Evolutionary conservation across 2,888 invertebrate genomes (phyloP), one percentile per base, ranked within the genome.

Genomic region (Meloe dianella): DNA sequence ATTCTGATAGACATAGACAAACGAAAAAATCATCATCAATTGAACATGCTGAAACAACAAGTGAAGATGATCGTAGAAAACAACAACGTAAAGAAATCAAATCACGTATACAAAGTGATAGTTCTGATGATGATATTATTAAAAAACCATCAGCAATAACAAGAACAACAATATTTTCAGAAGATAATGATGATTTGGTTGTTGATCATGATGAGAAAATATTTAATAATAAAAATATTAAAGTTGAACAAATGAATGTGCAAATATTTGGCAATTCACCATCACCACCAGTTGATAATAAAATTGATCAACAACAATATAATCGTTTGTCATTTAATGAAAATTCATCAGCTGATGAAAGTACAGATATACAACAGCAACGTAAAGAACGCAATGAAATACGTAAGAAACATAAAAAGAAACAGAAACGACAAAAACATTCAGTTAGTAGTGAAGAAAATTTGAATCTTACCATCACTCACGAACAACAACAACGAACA

Each of bases 371-470:
- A 35, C 74, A 74, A 61, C 41, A 41, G 8, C 41, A 41, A 41
- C 41, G 41, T 17, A 65, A 68, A 41, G 67, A 67, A 60, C n/a
- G 68, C 12, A 65, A 67, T 20, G 76, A 75, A 64, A 63, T 71
- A 5, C 58, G 92, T 10, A 92, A 91, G 80, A 94, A 92, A 79
- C 94, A 94, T 79, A 94, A 93, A 82, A 94, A 93, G 86, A 94
- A 93, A 78, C 92, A 93, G 79, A 93, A 91, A 82, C 90, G 91
- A 30, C 90, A 91, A 73, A 94, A 93, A 79, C 88, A 86, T 72
- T 86, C 89, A 9, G 85, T 88, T 65, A 88, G 89, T 30, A 79
- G 80, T 57, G 89, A 89, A 72, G 89, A 89, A 56, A 80, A 82
- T 65, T 64, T 75, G 22, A 66, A 72, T 29, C 73, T 79, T 66